Evolutionary conservation across 2,797 vertebrate genomes (phyloP).

Genomic region (Chaenodraco wilsoni): DNA sequence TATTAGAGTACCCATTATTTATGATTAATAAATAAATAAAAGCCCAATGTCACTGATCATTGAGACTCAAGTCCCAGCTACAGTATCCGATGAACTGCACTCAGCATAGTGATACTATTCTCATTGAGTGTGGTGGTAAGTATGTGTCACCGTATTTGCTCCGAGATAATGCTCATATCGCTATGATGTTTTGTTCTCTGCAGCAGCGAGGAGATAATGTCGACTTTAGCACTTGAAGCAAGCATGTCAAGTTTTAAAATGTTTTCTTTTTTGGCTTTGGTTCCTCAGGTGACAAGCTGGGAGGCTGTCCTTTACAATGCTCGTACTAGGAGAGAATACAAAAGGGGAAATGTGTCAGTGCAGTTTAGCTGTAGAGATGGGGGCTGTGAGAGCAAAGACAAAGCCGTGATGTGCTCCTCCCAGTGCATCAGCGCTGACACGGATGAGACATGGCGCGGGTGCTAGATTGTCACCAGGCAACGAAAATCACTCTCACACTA

Average conservation of each 20-base stretch:
- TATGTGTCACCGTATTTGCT: conserved; percentile 55
- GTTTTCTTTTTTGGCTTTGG: conserved; percentile 60
- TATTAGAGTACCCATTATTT: conserved; percentile 53
- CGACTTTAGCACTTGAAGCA: conserved; percentile 72
- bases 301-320: conserved; percentile 67
- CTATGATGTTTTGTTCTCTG: conserved; percentile 52
- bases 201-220: conserved; percentile 70
- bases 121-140: conserved; percentile 24
- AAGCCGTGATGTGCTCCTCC: conserved; percentile 48
- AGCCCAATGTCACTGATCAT: conserved; percentile 30
- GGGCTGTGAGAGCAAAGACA: conserved; percentile 50
- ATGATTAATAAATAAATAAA: conserved; percentile 61
- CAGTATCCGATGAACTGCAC: conserved; percentile 31
- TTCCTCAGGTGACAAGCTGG: conserved; percentile 70
- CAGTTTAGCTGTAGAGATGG: conserved; percentile 49
- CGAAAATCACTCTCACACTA: conserved; percentile 36
- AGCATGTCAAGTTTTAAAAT: conserved; percentile 65
- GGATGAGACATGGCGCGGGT: conserved; percentile 37
- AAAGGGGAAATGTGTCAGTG: conserved; percentile 55
- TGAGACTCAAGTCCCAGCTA: conserved; percentile 28
- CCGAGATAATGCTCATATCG: conserved; percentile 54
- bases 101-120: conserved; percentile 26
- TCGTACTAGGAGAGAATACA: conserved; percentile 49
- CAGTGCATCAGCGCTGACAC: conserved; percentile 59
- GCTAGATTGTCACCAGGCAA: conserved; percentile 65